These are phyloP conservation scores for Agonopterix arenella DNA, from an alignment of 2,888 invertebrate species.

Conservation along the genomic window DNA sequence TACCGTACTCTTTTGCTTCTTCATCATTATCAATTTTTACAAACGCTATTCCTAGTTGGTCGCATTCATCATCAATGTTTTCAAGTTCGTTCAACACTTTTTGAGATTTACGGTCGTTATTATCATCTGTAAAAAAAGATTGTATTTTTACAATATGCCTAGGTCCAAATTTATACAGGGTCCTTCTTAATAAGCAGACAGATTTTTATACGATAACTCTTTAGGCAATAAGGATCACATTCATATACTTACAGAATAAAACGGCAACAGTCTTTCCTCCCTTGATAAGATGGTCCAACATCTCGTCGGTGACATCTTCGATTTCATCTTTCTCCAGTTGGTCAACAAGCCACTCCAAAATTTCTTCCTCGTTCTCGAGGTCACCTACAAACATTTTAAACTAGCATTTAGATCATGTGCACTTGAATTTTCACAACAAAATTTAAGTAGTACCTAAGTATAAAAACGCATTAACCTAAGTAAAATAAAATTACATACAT, in stretches of 20 bases:
- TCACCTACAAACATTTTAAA: constrained; percentile 73
- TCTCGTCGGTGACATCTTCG: constrained; percentile 96
- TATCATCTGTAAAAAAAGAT: constrained; percentile 81
- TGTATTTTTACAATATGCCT: not conserved
- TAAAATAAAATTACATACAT: no score
- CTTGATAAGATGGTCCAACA: constrained; percentile 92
- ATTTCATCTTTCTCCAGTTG: constrained; percentile 95
- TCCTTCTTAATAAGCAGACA: no score
- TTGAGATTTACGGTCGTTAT: constrained; percentile 92
- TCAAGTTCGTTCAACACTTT: constrained; percentile 91
- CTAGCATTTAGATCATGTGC: no score
- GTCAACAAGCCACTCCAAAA: constrained; percentile 90
- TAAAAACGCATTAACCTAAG: no score
- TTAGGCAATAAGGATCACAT: not conserved
- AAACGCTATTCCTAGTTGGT: constrained; percentile 91
- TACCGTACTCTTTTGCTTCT: constrained; percentile 93
- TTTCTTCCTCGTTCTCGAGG: constrained; percentile 91
- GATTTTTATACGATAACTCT: not conserved
- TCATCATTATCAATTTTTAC: constrained; percentile 95
- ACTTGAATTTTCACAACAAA: no score
- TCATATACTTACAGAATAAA: constrained; percentile 86
- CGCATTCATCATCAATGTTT: constrained; percentile 96
- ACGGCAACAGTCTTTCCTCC: constrained; percentile 93
- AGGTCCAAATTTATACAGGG: no score
- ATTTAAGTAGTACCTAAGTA: no score